phyloP scores from a whole-genome alignment of 2,113 vertebrate genomes.

The Pseudorectes ferrugineus region DNA sequence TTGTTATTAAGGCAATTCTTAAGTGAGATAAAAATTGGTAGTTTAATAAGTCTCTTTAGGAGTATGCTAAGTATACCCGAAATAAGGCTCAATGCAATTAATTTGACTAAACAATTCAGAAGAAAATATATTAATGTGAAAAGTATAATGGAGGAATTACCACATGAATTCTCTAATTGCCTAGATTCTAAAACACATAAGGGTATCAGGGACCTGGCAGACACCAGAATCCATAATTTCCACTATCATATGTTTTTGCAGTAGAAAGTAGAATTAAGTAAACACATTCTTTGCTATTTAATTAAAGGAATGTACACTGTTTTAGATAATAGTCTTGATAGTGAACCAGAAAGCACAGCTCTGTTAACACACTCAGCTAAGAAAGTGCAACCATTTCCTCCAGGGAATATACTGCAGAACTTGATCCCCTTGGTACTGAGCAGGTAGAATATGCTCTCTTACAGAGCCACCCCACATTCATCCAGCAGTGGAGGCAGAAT shows the following conservation, averaged over 20 bases:
- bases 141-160: constrained; percentile 17
- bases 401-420: background rate
- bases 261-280: background rate
- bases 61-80: background rate
- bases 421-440: background rate
- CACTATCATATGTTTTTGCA: background rate
- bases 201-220: background rate
- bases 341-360: background rate
- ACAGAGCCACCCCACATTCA: background rate
- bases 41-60: background rate
- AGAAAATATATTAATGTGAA: constrained; percentile 17
- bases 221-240: background rate
- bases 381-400: background rate
- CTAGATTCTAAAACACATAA: background rate
- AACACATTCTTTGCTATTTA: background rate
- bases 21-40: background rate
- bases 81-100: background rate
- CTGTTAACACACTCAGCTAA: background rate
- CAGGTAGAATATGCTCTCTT: background rate
- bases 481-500: background rate
- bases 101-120: constrained; percentile 17
- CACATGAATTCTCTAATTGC: background rate
- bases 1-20: background rate
- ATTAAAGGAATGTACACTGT: background rate
- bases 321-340: background rate